Evolutionary conservation across 2,888 invertebrate genomes (phyloP).

Genomic region (Antitype chi): DNA sequence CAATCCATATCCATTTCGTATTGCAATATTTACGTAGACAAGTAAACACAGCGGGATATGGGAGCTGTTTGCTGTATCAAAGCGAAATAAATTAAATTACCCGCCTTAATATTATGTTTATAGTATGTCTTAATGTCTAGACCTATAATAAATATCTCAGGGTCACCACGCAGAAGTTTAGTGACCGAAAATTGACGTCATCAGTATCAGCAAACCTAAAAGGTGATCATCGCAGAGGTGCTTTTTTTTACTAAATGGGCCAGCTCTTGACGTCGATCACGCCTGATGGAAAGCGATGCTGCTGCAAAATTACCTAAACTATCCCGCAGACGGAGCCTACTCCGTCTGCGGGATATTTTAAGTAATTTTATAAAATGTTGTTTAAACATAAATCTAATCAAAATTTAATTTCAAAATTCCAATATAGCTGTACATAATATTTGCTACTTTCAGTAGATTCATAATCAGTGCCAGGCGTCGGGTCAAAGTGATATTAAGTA

Average conservation of each 20-base stretch:
- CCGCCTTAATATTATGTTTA: background rate
- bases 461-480: conserved; percentile 63
- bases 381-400: conserved; percentile 10
- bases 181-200: background rate
- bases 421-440: conserved; percentile 35
- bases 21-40: conserved; percentile 30
- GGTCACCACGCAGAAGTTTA: too few species aligned
- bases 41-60: conserved; percentile 12
- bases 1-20: conserved; percentile 24
- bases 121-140: background rate
- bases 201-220: background rate
- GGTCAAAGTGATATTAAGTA: conserved; percentile 81
- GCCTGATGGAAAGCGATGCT: background rate
- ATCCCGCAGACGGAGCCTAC: too few species aligned
- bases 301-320: background rate
- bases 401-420: conserved; percentile 25
- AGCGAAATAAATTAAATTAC: conserved; percentile 2
- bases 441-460: conserved; percentile 56
- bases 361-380: conserved; percentile 24
- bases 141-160: background rate
- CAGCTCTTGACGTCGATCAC: too few species aligned
- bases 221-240: background rate
- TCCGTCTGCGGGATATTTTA: too few species aligned
- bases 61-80: conserved; percentile 4
- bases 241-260: too few species aligned